Evolutionary conservation across 2,797 vertebrate species (phyloP).

Genomic region (Muscicapa striata): DNA sequence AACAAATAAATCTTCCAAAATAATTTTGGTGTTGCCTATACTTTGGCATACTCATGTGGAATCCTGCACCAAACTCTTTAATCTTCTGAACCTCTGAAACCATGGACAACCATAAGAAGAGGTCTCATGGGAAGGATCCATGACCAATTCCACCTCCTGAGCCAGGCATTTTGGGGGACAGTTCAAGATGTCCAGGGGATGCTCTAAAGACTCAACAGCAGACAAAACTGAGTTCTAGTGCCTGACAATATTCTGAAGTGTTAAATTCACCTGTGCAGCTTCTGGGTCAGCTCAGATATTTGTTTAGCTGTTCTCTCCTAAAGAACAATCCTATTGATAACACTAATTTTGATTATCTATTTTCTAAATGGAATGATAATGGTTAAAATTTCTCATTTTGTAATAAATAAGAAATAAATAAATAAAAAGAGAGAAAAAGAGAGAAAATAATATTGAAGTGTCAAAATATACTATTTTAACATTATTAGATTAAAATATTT

Average conservation of each 20-base stretch:
- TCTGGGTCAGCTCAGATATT: not conserved
- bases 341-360: rapidly evolving
- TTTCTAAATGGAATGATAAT: not conserved
- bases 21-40: not conserved
- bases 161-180: not conserved
- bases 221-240: not conserved
- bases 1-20: not conserved
- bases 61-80: not conserved
- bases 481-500: not conserved
- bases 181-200: not conserved
- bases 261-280: not conserved
- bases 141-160: not conserved
- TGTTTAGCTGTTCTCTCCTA: not conserved
- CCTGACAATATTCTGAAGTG: not conserved
- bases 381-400: not conserved
- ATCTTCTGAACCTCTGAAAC: not conserved
- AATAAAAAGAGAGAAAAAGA: rapidly evolving
- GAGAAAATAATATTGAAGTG: not conserved
- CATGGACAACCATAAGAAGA: rapidly evolving
- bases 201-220: not conserved
- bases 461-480: rapidly evolving
- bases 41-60: not conserved
- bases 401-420: not conserved
- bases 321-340: not conserved
- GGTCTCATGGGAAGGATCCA: not conserved